Base-by-base conservation (phyloP, 1,140 invertebrate genomes). In the Drosophila equinoxialis region DNA sequence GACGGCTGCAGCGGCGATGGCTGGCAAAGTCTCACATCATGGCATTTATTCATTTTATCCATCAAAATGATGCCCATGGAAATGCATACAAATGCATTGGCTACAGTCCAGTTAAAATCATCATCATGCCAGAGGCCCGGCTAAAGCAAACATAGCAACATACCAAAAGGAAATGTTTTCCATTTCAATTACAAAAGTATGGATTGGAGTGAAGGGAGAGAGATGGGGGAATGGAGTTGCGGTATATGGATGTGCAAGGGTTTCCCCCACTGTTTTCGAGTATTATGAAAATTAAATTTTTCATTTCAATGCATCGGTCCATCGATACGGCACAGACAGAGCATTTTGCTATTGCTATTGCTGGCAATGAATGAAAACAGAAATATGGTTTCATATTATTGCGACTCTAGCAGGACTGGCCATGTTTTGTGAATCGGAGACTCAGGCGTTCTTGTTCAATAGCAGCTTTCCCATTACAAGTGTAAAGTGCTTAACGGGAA, bases 251-350 rank as follows among this genome's bases (percentile, higher is more conserved):
- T 39, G 14, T 39, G 42, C 60, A 35, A 72, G 48, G 51, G 75
- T 62, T 69, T 73, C 79, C 64, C 54, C 54, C 54, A 71, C 64
- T 77, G 84, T 71, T 89, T 82, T 72, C 58, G 74, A 78, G 80
- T 89, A 89, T 87, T 87, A 87, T 89, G 84, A 89, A 87, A 87
- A 87, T 87, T 87, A 81, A 87, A 87, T 89, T 87, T 89, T 87
- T 87, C 84, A 89, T 87, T 87, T 90, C 77, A 89, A 65, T 89
- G 85, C 85, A 84, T 75, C 75, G 55, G 54, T 23, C 65, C 51
- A 77, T 63, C 23, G 45, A 42, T 64, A 57, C 14, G 58, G 30
- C 10, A 57, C 17, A 55, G 66, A 39, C 60, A 64, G 17, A 37
- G 4, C 17, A 20, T 51, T 51, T 51, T 51, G 17, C 20, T 23